phyloP scores from a whole-genome alignment of 2,113 vertebrate genomes.

The Sceloporus undulatus region DNA sequence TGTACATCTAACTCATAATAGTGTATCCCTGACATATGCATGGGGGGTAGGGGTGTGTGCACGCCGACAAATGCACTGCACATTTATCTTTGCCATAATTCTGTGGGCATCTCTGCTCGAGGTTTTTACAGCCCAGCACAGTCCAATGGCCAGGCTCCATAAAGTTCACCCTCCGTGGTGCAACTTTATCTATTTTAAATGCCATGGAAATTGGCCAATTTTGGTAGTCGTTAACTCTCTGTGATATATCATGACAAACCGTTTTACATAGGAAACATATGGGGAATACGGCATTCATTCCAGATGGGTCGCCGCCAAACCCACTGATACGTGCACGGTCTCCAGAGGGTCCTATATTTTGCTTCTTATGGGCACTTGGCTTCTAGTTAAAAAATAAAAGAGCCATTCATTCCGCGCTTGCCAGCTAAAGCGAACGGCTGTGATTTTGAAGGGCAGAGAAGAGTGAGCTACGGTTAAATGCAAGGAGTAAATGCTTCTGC shows the following conservation, averaged over 20 bases:
- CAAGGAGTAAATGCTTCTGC: slow-evolving; percentile 21
- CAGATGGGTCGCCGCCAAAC: slow-evolving; percentile 53
- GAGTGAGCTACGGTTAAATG: neutral
- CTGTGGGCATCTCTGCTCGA: slow-evolving; percentile 8
- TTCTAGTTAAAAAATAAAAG: slow-evolving; percentile 48
- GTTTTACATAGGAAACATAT: slow-evolving; percentile 56
- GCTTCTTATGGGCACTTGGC: slow-evolving; percentile 29
- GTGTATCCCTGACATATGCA: neutral
- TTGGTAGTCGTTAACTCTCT: slow-evolving; percentile 55
- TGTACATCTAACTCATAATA: neutral
- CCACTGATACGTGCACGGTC: slow-evolving; percentile 34
- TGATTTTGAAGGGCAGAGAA: slow-evolving; percentile 29
- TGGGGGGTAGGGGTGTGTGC: neutral
- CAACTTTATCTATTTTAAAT: slow-evolving; percentile 49
- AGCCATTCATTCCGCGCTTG: slow-evolving; percentile 18
- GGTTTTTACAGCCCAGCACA: slow-evolving; percentile 26
- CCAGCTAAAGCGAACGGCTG: slow-evolving; percentile 43
- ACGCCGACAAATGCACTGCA: neutral
- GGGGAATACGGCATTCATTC: slow-evolving; percentile 49
- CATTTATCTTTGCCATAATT: slow-evolving; percentile 21
- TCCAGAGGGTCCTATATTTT: slow-evolving; percentile 46
- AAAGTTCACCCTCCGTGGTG: slow-evolving; percentile 33
- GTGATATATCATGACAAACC: slow-evolving; percentile 50
- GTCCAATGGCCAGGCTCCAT: slow-evolving; percentile 39
- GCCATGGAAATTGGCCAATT: slow-evolving; percentile 49